phyloP scores from a whole-genome alignment of 2,113 vertebrate species.

The Ptychochromis oligacanthus region DNA sequence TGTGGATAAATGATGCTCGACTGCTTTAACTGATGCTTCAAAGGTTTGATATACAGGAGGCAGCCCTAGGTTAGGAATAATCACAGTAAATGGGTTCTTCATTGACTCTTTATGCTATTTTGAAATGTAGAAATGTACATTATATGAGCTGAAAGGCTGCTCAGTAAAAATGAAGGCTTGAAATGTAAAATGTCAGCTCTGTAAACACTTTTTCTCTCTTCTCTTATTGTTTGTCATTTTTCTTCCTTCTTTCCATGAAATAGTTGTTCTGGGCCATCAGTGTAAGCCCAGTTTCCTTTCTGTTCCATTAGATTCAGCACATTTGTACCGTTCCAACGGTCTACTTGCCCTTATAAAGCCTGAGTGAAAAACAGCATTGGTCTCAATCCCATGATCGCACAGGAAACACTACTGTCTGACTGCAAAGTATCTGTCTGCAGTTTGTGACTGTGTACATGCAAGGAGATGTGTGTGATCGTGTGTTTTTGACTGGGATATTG shows the following conservation, averaged over 20 bases:
- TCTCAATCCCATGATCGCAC: constrained; percentile 40
- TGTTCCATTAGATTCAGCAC: constrained; percentile 65
- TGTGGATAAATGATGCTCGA: not conserved
- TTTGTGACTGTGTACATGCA: not conserved
- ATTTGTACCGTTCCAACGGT: constrained; percentile 35
- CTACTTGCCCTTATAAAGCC: constrained; percentile 62
- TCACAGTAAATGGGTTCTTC: not conserved
- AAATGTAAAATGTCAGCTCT: not conserved
- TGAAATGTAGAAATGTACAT: too few relatives aligned
- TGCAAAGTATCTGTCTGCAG: constrained; percentile 12
- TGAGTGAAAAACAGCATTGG: constrained; percentile 7
- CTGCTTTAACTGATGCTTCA: not conserved
- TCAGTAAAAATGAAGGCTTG: not conserved
- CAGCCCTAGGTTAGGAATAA: not conserved
- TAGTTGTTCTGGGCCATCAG: constrained; percentile 45
- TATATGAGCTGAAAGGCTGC: not conserved
- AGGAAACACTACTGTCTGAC: constrained; percentile 23
- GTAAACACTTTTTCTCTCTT: not conserved
- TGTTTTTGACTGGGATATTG: not conserved
- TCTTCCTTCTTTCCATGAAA: not conserved
- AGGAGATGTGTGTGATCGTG: not conserved
- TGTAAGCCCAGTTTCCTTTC: constrained; percentile 43
- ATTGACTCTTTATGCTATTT: not conserved
- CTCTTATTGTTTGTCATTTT: not conserved
- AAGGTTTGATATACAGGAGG: not conserved